These are phyloP conservation scores for Diorhabda sublineata DNA, from an alignment of 1,140 invertebrate genomes.

Conservation along the genomic window DNA sequence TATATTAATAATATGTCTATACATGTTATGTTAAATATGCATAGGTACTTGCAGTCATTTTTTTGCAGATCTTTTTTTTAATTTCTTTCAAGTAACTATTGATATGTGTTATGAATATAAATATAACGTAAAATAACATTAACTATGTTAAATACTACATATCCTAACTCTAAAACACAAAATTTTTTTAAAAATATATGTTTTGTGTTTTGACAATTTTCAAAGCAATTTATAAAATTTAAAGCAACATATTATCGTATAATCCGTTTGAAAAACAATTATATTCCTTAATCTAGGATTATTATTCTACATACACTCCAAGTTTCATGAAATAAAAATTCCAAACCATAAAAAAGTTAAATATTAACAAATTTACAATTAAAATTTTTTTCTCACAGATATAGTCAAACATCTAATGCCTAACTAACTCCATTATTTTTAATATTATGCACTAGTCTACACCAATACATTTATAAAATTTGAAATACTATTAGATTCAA, in stretches of 20 bases:
- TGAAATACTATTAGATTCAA: conserved; percentile 1
- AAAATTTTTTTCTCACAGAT: conserved; percentile 3
- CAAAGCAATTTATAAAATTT: conserved; percentile 5
- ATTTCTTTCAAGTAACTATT: not conserved
- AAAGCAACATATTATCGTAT: not conserved
- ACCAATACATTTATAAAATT: conserved; percentile 7
- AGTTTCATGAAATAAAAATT: not conserved
- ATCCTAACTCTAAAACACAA: conserved; percentile 10
- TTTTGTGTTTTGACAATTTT: conserved; percentile 9
- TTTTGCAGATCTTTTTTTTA: conserved; percentile 2
- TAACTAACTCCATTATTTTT: not conserved
- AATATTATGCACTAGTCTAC: not conserved
- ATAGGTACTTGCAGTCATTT: not conserved
- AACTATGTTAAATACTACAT: not conserved
- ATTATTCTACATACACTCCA: no score
- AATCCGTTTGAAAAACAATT: no score
- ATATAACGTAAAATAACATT: conserved; percentile 3
- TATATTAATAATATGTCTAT: no score
- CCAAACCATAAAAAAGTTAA: conserved; percentile 10
- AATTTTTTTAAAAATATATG: conserved; percentile 9
- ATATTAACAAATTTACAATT: conserved; percentile 12
- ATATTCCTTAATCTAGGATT: no score
- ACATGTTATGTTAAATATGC: no score
- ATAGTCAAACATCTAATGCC: not conserved
- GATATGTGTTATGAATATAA: not conserved